Evolutionary conservation across 2,113 vertebrate species (phyloP), one percentile per base, ranked within the genome.

Genomic region (Coryphaenoides rupestris): DNA sequence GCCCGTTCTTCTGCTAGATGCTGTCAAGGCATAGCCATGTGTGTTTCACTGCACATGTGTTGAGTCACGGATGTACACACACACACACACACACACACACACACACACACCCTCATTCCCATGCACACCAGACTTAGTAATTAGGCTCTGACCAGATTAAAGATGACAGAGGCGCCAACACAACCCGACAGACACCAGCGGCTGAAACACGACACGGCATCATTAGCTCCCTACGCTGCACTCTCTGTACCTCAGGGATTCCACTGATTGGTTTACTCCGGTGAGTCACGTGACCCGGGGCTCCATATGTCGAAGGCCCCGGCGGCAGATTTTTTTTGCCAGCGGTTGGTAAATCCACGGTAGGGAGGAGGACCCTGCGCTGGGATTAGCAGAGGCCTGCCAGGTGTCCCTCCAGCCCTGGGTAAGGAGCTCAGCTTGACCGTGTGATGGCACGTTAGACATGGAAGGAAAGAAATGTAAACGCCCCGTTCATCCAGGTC

Each of bases 301-400:
- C 69, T 68, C 7, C 60, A 70, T 63, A 56, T 46, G 23, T 57
- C 62, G 40, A 68, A n/a, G n/a, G n/a, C n/a, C n/a, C n/a, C n/a
- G n/a, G n/a, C n/a, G n/a, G n/a, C n/a, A n/a, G n/a, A n/a, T 50
- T 78, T 74, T 58, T 57, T n/a, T n/a, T n/a, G n/a, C n/a, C n/a
- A n/a, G n/a, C n/a, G n/a, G 58, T 16, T 57, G 66, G 68, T 86
- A 5, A 85, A 88, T 85, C 81, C 83, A 56, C 66, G 60, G 33
- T 14, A 49, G 58, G 3, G 21, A 45, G 40, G 15, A 47, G 46
- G 26, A 69, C 59, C 33, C 5, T 64, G 46, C 55, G 21, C 62
- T 60, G 66, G 46, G 65, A n/a, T 68, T 28, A 70, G 67, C 7
- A 56, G 65, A 62, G 47, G 24, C 10, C 54, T 63, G 50, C 26